These are phyloP conservation scores for Rhynchotus rufescens DNA, from an alignment of 2,797 vertebrate species.

Conservation along the genomic window DNA sequence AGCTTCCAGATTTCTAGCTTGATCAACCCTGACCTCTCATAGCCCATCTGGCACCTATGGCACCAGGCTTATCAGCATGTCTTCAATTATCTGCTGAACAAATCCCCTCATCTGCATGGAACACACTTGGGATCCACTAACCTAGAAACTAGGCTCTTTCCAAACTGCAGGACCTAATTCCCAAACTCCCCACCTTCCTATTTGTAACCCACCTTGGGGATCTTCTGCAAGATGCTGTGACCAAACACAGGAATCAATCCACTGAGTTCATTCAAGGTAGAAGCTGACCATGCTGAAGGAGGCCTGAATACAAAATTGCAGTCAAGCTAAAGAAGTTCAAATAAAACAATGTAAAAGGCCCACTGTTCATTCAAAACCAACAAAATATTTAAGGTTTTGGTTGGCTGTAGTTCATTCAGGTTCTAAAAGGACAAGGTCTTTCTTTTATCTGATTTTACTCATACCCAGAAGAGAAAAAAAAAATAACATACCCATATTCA, in stretches of 20 bases:
- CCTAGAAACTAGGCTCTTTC: neutral
- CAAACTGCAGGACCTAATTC: neutral
- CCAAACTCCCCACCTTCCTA: neutral
- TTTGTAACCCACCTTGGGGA: constrained; percentile 54
- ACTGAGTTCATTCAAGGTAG: constrained; percentile 55
- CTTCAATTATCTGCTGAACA: neutral
- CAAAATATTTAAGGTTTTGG: accelerated
- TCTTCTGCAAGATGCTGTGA: constrained; percentile 5
- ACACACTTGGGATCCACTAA: neutral
- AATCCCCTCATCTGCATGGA: neutral
- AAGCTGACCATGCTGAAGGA: constrained; percentile 56
- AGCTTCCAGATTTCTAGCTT: neutral
- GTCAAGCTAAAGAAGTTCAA: neutral
- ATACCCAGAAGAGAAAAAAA: neutral
- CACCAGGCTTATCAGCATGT: neutral
- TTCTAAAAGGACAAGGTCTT: accelerated
- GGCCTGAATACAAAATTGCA: constrained; percentile 32
- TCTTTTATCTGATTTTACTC: neutral
- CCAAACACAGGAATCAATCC: constrained; percentile 25
- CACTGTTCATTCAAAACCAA: neutral
- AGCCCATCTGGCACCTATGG: neutral
- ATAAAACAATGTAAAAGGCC: neutral
- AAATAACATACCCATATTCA: constrained; percentile 50
- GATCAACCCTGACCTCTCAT: neutral
- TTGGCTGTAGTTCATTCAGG: neutral